Base-by-base conservation (phyloP, 2,888 invertebrate genomes). In the Plusia festucae region DNA sequence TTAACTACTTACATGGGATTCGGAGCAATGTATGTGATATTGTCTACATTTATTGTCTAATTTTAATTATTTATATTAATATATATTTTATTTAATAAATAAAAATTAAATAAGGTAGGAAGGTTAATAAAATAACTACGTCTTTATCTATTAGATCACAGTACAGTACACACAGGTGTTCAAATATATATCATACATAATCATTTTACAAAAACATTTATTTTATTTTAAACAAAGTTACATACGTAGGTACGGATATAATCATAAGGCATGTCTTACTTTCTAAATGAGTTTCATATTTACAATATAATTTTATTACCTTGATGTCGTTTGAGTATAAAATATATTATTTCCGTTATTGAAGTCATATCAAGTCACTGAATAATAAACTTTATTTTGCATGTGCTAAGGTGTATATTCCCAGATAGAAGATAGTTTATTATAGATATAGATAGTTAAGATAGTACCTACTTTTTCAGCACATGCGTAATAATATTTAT, bases 321-420 rank as follows among this genome's bases (percentile, higher is more conserved):
- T 40, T 40, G n/a, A 5, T n/a, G 40, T 40, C 40, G 15, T 30
- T 40, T 40, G 40, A 40, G 40, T 40, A 40, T 40, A 40, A 34
- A 34, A 15, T 9, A 15, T 34, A n/a, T 40, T n/a, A 40, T 40
- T 40, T 40, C n/a, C n/a, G n/a, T 15, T 15, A 15, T n/a, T 40
- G n/a, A 40, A 40, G 40, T n/a, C 15, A n/a, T 5, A 0, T 15
- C 13, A 15, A 0, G 15, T 3, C 3, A 15, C 15, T 7, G 40
- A n/a, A 40, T n/a, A n/a, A n/a, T n/a, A 40, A 15, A 40, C n/a
- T 40, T 40, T 40, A 40, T 40, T 40, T n/a, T n/a, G n/a, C n/a
- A n/a, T n/a, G 34, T 8, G 3, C 34, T 15, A 34, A 2, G 3
- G 13, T 15, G 13, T 15, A 34, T 34, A 34, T 34, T 34, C 15